Evolutionary conservation across 2,113 vertebrate species (phyloP).

Genomic region (Tapirus terrestris): DNA sequence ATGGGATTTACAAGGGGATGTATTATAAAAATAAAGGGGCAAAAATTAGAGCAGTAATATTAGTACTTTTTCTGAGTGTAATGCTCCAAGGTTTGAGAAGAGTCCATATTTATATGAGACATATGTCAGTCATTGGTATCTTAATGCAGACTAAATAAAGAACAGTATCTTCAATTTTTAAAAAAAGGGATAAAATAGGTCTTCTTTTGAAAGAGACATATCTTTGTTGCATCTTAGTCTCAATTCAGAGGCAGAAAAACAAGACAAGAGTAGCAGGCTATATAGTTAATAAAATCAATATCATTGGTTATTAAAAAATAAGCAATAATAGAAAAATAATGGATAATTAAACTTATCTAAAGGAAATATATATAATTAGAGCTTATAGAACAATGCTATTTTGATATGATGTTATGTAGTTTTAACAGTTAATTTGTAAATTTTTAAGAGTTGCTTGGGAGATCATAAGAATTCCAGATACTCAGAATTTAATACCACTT

Average conservation of each 20-base stretch:
- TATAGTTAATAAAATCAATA: neutral
- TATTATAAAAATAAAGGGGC: neutral
- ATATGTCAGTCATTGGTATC: neutral
- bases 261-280: neutral
- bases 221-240: neutral
- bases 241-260: neutral
- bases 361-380: neutral
- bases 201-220: neutral
- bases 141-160: neutral
- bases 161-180: neutral
- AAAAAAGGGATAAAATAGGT: neutral
- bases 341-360: neutral
- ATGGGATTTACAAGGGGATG: neutral
- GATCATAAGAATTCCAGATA: neutral
- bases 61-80: neutral
- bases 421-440: neutral
- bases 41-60: constrained; percentile 15
- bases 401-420: neutral
- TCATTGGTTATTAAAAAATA: neutral
- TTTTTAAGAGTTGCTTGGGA: neutral
- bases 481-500: constrained; percentile 24
- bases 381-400: neutral
- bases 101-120: neutral
- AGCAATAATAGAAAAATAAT: neutral
- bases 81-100: neutral